Conservation (phyloP, 1,140 invertebrate species). For the Drosophila dunni region DNA sequence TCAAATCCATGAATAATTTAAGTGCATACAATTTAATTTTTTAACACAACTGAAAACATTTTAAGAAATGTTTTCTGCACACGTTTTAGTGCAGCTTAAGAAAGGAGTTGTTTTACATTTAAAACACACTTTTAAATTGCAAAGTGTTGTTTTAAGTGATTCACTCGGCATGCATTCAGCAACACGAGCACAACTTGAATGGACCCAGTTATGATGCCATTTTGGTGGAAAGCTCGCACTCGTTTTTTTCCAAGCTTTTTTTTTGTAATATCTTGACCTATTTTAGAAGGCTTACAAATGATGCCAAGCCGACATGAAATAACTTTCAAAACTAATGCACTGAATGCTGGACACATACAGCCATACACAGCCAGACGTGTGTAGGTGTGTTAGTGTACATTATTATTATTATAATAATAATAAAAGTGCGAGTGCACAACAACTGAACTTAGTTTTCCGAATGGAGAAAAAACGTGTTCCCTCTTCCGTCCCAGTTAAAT, state of each 20-base stretch:
- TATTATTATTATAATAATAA: conserved; percentile 25
- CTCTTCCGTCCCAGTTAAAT: background rate
- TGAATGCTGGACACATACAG: conserved; percentile 6
- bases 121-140: conserved; percentile 1
- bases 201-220: conserved; percentile 10
- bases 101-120: background rate
- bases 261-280: conserved; percentile 24
- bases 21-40: too few relatives aligned
- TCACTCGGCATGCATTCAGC: background rate
- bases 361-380: background rate
- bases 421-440: conserved; percentile 32
- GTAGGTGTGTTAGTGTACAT: background rate
- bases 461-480: conserved; percentile 4
- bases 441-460: conserved; percentile 13
- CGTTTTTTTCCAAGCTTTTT: background rate
- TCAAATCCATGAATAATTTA: too few relatives aligned
- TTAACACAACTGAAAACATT: too few relatives aligned
- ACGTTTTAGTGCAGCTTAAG: background rate
- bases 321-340: conserved; percentile 46
- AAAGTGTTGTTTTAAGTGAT: conserved; percentile 7
- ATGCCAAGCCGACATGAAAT: conserved; percentile 19
- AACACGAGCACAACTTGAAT: conserved; percentile 4
- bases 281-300: conserved; percentile 4
- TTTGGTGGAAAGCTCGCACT: background rate
- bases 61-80: too few relatives aligned